phyloP scores from a whole-genome alignment of 1,140 invertebrate genomes.

The Trichonephila inaurata region DNA sequence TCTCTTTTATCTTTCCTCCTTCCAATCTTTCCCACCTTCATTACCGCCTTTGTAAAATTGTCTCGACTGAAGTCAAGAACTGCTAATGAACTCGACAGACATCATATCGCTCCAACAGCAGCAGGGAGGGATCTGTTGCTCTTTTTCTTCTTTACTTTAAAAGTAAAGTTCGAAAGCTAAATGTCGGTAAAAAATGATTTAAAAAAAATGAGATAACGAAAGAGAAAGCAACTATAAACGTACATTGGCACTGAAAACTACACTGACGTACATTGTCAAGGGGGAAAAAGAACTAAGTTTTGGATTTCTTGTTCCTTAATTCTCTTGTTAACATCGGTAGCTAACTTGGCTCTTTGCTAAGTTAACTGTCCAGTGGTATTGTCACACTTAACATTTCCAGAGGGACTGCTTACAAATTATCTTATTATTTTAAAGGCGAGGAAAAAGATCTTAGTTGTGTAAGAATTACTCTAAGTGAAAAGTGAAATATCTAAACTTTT shows the following conservation, averaged over 20 bases:
- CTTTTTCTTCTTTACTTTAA: conserved; percentile 36
- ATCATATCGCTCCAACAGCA: not conserved
- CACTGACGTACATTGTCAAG: too few relatives aligned
- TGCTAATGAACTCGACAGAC: conserved; percentile 37
- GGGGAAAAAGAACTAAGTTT: conserved; percentile 55
- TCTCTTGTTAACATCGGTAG: conserved; percentile 69
- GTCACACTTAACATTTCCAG: not conserved
- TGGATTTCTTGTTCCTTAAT: conserved; percentile 72
- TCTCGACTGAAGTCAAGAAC: conserved; percentile 6
- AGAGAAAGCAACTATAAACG: conserved; percentile 34
- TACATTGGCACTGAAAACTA: too few relatives aligned
- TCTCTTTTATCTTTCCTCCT: not conserved
- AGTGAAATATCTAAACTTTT: too few relatives aligned
- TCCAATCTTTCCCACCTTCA: not conserved
- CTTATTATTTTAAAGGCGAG: not conserved
- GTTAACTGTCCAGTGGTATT: conserved; percentile 30
- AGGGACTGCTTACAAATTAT: conserved; percentile 18
- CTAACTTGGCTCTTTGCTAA: conserved; percentile 7
- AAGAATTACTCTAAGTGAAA: too few relatives aligned
- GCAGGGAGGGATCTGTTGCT: not conserved
- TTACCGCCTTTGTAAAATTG: conserved; percentile 34
- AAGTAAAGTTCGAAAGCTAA: conserved; percentile 37
- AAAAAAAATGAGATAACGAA: not conserved
- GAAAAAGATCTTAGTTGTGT: not conserved
- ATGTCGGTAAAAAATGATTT: conserved; percentile 12